Evolutionary conservation across 2,113 vertebrate species (phyloP).

Genomic region (Ophiodon elongatus): DNA sequence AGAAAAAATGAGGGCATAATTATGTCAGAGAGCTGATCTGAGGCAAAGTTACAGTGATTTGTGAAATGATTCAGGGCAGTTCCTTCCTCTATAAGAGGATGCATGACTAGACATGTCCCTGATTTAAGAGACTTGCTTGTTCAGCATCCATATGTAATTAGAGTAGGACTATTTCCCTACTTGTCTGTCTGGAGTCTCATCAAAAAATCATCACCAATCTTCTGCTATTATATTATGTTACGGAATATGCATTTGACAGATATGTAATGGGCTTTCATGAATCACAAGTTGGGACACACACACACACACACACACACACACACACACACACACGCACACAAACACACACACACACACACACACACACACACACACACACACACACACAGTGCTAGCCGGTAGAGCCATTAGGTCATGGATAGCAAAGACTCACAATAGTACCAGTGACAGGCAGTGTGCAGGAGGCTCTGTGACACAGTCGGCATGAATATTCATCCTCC

Average conservation of each 20-base stretch:
- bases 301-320: too few relatives aligned
- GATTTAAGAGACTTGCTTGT: constrained; percentile 6
- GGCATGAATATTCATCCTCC: constrained; percentile 38
- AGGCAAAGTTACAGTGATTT: constrained; percentile 15
- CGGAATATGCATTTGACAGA: neutral
- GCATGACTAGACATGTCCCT: neutral
- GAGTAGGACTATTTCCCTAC: neutral
- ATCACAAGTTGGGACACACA: constrained; percentile 2
- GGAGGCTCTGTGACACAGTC: constrained; percentile 17
- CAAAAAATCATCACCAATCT: neutral
- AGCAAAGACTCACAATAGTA: neutral
- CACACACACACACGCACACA: too few relatives aligned
- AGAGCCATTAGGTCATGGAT: constrained; percentile 5
- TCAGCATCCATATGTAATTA: constrained; percentile 3
- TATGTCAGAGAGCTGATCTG: constrained; percentile 11
- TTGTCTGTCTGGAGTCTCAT: too few relatives aligned
- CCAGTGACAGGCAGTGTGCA: constrained; percentile 4
- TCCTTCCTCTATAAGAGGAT: neutral
- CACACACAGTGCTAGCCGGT: neutral
- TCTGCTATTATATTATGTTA: neutral
- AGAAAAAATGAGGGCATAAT: constrained; percentile 26
- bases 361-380: neutral
- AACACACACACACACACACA: too few relatives aligned
- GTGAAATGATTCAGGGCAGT: neutral
- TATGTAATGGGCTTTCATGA: neutral